Percentiles rank a stretch among this genome's conserved stretches.
These are phyloP conservation scores for Polyploca ridens DNA, from an alignment of 2,888 invertebrate species.

Conservation along the genomic window DNA sequence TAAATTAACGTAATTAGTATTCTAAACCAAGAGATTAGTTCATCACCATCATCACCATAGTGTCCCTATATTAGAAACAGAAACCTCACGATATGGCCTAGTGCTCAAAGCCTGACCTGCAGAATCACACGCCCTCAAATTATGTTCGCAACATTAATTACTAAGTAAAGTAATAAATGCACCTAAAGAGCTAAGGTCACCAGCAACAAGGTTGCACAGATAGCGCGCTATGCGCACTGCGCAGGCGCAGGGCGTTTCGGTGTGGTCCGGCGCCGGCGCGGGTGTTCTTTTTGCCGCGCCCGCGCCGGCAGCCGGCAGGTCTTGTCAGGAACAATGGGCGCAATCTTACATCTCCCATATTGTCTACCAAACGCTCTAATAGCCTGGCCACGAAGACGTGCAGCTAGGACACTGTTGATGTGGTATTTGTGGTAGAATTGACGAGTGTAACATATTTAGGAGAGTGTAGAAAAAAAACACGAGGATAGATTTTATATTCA, in stretches of 20 bases:
- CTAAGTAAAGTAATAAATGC: too few species aligned
- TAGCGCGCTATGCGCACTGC: background rate
- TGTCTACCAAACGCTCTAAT: slow-evolving; percentile 72
- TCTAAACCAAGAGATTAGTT: too few species aligned
- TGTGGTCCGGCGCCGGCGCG: slow-evolving; percentile 42
- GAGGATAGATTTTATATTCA: too few species aligned
- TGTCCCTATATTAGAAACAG: too few species aligned
- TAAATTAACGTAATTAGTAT: too few species aligned
- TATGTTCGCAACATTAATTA: too few species aligned
- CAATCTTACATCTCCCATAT: slow-evolving; percentile 70
- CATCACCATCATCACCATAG: too few species aligned
- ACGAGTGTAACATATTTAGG: background rate
- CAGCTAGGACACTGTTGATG: slow-evolving; percentile 14
- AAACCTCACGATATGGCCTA: too few species aligned
- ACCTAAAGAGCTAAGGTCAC: background rate
- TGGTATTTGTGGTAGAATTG: slow-evolving; percentile 2
- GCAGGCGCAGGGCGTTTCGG: slow-evolving; percentile 30
- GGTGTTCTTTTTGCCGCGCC: slow-evolving; percentile 21
- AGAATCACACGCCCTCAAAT: too few species aligned
- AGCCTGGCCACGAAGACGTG: slow-evolving; percentile 35
- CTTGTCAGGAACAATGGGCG: slow-evolving; percentile 61
- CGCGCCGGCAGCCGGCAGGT: slow-evolving; percentile 40
- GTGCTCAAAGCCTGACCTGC: too few species aligned
- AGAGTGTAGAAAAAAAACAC: too few species aligned
- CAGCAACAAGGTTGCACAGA: background rate